Evolutionary conservation across 2,797 vertebrate genomes (phyloP), one percentile per base, ranked within the genome.

Genomic region (Siniperca undulata): DNA sequence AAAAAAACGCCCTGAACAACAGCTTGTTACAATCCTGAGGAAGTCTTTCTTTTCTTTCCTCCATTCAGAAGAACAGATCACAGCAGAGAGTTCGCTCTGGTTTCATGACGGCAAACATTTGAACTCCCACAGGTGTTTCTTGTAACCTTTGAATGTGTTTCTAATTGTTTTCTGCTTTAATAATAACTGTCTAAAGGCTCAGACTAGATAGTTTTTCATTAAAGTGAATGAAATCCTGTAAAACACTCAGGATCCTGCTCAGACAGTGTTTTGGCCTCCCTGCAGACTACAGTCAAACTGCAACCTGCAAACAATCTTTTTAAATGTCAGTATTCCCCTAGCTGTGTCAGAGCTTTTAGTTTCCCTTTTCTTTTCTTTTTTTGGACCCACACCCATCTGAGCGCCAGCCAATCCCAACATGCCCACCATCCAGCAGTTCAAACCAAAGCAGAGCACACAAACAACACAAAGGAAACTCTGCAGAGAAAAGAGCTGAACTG

Each of bases 231-330:
- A 77, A 65, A 66, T n/a, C 70, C 53, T 77, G 69, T 38, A 65
- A 69, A 62, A 46, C 0, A 3, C 17, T 6, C 66, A 40, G 44
- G 58, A 27, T 61, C 68, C 40, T 34, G 55, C 53, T n/a, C 55
- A 53, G 71, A 48, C 6, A 27, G 42, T 36, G 36, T 74, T 59
- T 34, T 13, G 44, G 74, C 65, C 65, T 71, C 74, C 55, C 40
- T 74, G 36, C 53, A 78, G 68, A 73, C 64, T 53, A 5, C 48
- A 78, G 70, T 19, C 74, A 78, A 60, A 78, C 65, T 83, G 19
- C 81, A 85, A 86, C 84, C 86, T 89, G 89, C 80, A 85, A 85
- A 88, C 86, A 86, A 83, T 86, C 80, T 86, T 34, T 77, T 9
- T 38, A 75, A 84, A 84, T 75, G 78, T 84, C 70, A 61, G 77